A percentile compares a stretch with the other conserved stretches of the same genome.
These are phyloP conservation scores for Capitella teleta DNA, from an alignment of 1,140 invertebrate species.

Conservation along the genomic window DNA sequence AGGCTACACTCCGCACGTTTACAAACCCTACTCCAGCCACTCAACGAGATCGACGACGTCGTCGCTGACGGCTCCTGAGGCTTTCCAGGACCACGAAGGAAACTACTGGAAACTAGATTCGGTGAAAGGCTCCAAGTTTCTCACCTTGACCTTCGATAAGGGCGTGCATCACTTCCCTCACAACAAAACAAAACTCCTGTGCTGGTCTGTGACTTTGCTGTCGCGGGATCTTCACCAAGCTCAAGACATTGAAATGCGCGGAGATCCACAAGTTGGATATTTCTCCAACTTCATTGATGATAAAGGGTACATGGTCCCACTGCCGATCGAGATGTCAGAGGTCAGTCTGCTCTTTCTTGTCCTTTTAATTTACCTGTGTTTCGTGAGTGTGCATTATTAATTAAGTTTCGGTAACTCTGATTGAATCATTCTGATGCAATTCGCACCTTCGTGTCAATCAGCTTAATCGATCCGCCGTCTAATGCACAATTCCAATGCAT, in stretches of 20 bases:
- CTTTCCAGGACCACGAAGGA: constrained; percentile 12
- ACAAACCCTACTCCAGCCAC: constrained; percentile 4
- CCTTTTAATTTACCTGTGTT: too few species aligned
- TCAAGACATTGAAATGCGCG: constrained; percentile 7
- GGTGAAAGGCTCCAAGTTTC: not conserved
- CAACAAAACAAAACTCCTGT: constrained; percentile 12
- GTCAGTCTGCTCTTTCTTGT: constrained; percentile 2
- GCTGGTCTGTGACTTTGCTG: constrained; percentile 1
- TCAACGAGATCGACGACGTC: not conserved
- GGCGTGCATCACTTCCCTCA: constrained; percentile 12
- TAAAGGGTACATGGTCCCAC: constrained; percentile 7
- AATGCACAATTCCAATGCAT: too few species aligned
- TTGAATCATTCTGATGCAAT: too few species aligned
- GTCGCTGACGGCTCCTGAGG: constrained; percentile 5
- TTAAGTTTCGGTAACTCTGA: too few species aligned
- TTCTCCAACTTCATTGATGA: constrained; percentile 12
- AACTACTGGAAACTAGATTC: constrained; percentile 12
- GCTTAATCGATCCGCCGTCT: too few species aligned
- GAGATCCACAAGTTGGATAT: constrained; percentile 4
- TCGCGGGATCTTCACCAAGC: constrained; percentile 5
- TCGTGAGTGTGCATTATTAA: not conserved
- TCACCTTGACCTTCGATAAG: constrained; percentile 7
- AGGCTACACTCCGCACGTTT: constrained; percentile 1
- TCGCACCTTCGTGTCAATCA: too few species aligned
- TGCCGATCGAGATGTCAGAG: constrained; percentile 1